phyloP scores from a whole-genome alignment of 2,113 vertebrate genomes.

The Bos javanicus region DNA sequence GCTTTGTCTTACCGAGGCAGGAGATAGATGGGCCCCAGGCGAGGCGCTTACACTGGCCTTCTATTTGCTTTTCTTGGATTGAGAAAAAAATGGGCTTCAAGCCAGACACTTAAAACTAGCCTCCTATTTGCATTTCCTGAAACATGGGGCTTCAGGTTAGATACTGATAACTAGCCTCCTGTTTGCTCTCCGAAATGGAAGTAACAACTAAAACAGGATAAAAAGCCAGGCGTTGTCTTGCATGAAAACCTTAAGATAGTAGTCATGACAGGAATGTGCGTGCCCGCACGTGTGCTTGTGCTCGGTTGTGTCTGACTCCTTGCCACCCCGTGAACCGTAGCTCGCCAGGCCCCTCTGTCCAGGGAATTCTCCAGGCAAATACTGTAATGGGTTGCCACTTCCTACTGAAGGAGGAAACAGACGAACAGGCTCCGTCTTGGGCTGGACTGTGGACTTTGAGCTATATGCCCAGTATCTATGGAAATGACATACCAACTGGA shows the following conservation, averaged over 20 bases:
- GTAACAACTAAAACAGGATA: neutral
- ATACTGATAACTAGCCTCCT: neutral
- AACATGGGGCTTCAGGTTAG: neutral
- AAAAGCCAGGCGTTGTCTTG: neutral
- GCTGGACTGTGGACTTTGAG: neutral
- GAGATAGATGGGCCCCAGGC: neutral
- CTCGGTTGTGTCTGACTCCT: neutral
- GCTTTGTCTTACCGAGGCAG: neutral
- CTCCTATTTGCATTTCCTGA: neutral
- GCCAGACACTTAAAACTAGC: neutral
- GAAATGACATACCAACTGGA: neutral
- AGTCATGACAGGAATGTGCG: neutral
- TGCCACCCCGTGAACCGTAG: neutral
- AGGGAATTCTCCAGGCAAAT: neutral
- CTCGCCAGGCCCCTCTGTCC: neutral
- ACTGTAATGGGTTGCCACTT: neutral
- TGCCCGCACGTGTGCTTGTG: neutral
- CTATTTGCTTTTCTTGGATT: neutral
- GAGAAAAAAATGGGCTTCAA: neutral
- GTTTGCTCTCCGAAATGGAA: neutral
- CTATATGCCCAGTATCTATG: neutral
- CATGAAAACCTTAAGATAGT: neutral
- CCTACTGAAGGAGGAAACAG: neutral
- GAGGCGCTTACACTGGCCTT: neutral
- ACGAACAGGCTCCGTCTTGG: neutral